Evolutionary conservation across 1,140 invertebrate species (phyloP).

Genomic region (Drosophila littoralis): DNA sequence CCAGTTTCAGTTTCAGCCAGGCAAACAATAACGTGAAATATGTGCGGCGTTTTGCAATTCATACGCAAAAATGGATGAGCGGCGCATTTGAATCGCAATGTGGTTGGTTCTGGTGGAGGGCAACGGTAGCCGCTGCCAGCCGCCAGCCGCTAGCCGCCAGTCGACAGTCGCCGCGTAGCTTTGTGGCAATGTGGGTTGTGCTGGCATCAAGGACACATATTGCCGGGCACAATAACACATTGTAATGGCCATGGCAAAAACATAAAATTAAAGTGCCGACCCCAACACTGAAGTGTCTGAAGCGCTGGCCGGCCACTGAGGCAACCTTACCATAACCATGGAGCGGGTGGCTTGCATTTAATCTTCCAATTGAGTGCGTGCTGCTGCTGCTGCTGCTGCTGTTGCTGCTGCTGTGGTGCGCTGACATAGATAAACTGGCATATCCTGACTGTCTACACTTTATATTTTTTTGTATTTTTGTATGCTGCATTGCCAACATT

Average conservation of each 20-base stretch:
- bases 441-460: conserved; percentile 56
- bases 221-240: conserved; percentile 67
- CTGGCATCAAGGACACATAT: conserved; percentile 47
- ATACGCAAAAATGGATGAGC: conserved; percentile 81
- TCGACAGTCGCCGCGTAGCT: conserved; percentile 2
- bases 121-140: conserved; percentile 54
- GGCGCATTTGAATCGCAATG: conserved; percentile 74
- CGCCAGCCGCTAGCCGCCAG: too few species aligned
- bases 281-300: conserved; percentile 35
- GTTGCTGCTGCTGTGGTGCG: conserved; percentile 39
- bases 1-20: conserved; percentile 40
- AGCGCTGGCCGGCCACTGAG: conserved; percentile 4
- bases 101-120: conserved; percentile 22
- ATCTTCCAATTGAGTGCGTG: conserved; percentile 82
- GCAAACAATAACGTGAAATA: conserved; percentile 82
- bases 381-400: conserved; percentile 25
- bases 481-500: conserved; percentile 63
- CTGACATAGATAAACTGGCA: conserved; percentile 80
- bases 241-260: conserved; percentile 58
- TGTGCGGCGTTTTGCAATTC: conserved; percentile 83
- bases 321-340: neutral
- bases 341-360: conserved; percentile 62
- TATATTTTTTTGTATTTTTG: neutral
- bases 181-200: conserved; percentile 23
- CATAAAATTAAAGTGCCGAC: conserved; percentile 62